Evolutionary conservation across 2,888 invertebrate species (phyloP), one percentile per base, ranked within the genome.

Genomic region (Sympetrum striolatum): DNA sequence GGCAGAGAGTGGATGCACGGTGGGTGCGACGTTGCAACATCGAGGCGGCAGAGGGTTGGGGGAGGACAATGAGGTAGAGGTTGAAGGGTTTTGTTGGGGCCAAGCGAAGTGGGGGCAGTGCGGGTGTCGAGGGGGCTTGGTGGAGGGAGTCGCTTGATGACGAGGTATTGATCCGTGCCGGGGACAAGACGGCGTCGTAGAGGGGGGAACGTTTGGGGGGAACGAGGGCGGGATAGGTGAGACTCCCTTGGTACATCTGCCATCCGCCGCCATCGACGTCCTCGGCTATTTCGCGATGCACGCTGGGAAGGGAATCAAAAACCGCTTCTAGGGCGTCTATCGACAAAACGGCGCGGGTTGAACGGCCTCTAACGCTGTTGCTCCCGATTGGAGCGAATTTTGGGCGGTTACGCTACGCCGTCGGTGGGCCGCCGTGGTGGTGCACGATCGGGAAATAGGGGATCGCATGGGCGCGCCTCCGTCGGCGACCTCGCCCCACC

Each of bases 81-180:
- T 86, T 86, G 86, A 60, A 86, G 60, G 86, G 31, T 86, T 86
- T 86, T 86, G 25, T 60, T 8, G 18, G 0, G 31, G 31, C 53
- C 3, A 22, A 60, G 86, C 18, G 58, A 2, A 35, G 35, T 31
- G 73, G 22, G 60, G 18, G 60, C 22, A 15, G 22, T 58, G 86
- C n/a, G 60, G 60, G 18, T 18, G 60, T 22, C 18, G 60, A 35
- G 82, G 81, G 48, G 81, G 44, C 44, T 39, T 10, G 1, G 86
- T n/a, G 58, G 86, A 60, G 86, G 60, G 60, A 60, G 86, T 37
- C 60, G 60, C 58, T 86, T 86, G 86, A 58, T 86, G 82, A 60
- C 58, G 82, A 86, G 86, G 86, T 86, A 86, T 86, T 86, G 86
- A 86, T 86, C 86, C 86, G 60, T 86, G 86, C 86, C 86, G 86